Evolutionary conservation across 30 jellyfish, hydroid and myxozoan genomes (phyloP), one percentile per base, ranked within the genome.

Genomic region (Aurelia aurita): DNA sequence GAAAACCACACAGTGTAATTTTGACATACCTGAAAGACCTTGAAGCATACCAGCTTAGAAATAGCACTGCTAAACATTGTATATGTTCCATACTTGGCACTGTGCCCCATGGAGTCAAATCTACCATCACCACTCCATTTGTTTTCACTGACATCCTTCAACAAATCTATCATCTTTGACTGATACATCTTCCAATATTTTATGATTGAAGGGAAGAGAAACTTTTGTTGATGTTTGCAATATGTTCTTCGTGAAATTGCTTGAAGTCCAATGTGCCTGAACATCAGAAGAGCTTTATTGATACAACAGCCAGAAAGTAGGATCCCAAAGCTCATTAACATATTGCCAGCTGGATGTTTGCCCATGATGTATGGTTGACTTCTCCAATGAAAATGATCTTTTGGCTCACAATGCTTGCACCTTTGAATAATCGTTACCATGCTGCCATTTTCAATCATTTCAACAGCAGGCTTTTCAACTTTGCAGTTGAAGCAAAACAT

Each of bases 401-500:
- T 3, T 12, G 4, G 18, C 19, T 49, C 70, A 49, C 84, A 72
- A 22, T 44, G 69, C 26, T 43, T 20, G 39, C 84, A 45, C 21
- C 25, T 5, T 35, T 72, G 84, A 8, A 22, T 45, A 22, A 72
- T 70, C 13, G 51, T 39, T 29, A 72, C 84, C 70, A 47, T 22
- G 70, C 64, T 72, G 15, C 70, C 70, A 43, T 22, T 72, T 3
- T 9, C 7, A 23, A 9, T 43, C 84, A 72, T 72, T 45, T 49
- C 47, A 26, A 49, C 18, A 1, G 70, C 21, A 43, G 84, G 84
- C 3, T 27, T 47, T 23, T 39, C 70, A 11, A 45, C 47, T 47
- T 45, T 72, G 84, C 84, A 72, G 10, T 72, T 35, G 66, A 69
- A 72, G 51, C 69, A 72, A 35, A 72, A 72, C 81, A 69, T 3